Evolutionary conservation across 2,888 invertebrate species (phyloP), one percentile per base, ranked within the genome.

Genomic region (Vanessa cardui): DNA sequence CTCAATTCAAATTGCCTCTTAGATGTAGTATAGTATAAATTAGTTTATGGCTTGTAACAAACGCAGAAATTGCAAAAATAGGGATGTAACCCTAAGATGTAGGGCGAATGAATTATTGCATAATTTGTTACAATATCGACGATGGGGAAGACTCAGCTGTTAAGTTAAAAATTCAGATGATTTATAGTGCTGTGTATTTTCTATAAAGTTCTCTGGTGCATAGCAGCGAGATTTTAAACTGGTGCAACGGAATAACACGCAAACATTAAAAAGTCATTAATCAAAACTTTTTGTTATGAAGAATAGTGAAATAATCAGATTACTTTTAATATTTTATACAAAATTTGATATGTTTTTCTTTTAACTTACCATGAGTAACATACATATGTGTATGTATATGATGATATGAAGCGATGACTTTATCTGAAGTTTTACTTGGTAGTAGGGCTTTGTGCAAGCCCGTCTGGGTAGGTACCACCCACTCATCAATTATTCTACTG

Each of bases 231-330:
- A 60, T 59, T 65, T 65, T 54, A 64, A 54, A 64, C 64, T 61
- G 31, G 52, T 61, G 56, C 66, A 26, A 16, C 33, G 54, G 59
- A 60, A 47, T 52, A 59, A 45, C 44, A 26, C 33, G 58, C 18
- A 58, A 62, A 66, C 61, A 67, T 70, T 70, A 70, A 70, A 69
- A 64, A 64, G 60, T 67, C 63, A 64, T 70, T 64, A 70, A 70
- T 70, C 64, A 54, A 70, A 52, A 39, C 39, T 58, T 64, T 58
- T 70, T 50, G 18, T 59, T 45, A 33, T 49, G 39, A 46, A 46
- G 56, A 64, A 58, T 66, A 21, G 58, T 18, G 20, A 46, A 50
- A 50, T 67, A 16, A 46, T 58, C 7, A 47, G 39, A 64, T 64
- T 64, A 52, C n/a, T 26, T n/a, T 6, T 54, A 26, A 54, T 31